These are phyloP conservation scores for Diglossa brunneiventris DNA, from an alignment of 2,113 vertebrate species.

Conservation along the genomic window DNA sequence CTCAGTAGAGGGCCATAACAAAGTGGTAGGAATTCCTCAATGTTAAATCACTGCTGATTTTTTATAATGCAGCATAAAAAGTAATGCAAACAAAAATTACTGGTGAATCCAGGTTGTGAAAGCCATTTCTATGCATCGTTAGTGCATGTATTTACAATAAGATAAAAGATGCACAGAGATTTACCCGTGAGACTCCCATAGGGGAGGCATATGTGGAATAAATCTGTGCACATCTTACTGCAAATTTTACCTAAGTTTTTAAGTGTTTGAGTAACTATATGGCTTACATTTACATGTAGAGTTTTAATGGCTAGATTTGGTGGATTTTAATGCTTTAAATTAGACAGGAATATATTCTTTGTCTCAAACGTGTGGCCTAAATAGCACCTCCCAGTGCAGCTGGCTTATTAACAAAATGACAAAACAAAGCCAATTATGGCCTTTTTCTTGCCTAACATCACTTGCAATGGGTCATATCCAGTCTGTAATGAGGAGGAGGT, in stretches of 20 bases:
- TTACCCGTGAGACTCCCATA: conserved; percentile 12
- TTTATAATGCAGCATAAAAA: conserved; percentile 10
- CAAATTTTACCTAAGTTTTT: conserved; percentile 33
- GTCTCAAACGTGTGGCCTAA: background rate
- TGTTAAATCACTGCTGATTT: background rate
- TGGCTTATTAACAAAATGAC: background rate
- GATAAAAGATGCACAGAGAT: background rate
- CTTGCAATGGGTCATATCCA: background rate
- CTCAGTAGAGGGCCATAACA: background rate
- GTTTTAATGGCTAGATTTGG: background rate
- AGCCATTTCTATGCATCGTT: conserved; percentile 25
- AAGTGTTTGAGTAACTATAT: conserved; percentile 13
- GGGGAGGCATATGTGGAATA: conserved; percentile 25
- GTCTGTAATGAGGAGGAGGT: background rate
- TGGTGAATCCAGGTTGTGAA: background rate
- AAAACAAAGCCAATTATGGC: background rate
- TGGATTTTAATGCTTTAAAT: conserved; percentile 10
- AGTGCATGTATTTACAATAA: background rate
- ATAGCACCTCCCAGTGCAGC: background rate
- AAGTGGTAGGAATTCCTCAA: background rate
- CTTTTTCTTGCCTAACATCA: background rate
- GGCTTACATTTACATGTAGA: background rate
- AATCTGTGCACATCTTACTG: conserved; percentile 18
- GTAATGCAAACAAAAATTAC: conserved; percentile 18
- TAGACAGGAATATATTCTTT: background rate